Percentiles rank a stretch among this genome's conserved stretches.
These are phyloP conservation scores for Gortyna flavago DNA, from an alignment of 2,888 invertebrate genomes.

Conservation along the genomic window DNA sequence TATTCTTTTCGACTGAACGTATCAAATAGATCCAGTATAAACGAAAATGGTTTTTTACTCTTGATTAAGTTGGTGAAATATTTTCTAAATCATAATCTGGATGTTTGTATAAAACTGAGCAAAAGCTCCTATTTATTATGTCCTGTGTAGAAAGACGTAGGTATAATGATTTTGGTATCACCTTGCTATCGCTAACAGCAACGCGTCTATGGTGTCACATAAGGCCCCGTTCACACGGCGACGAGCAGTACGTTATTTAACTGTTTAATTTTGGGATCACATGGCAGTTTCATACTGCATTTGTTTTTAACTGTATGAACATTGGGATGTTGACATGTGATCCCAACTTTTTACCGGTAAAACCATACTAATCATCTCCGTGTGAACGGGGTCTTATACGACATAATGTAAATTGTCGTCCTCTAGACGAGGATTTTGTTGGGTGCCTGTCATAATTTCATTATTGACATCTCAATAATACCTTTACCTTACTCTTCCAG, in stretches of 20 bases:
- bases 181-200: background rate
- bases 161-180: background rate
- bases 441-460: background rate
- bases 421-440: background rate
- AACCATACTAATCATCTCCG: no score
- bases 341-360: no score
- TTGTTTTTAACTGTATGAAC: no score
- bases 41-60: background rate
- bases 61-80: background rate
- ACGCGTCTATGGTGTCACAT: background rate
- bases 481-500: slow-evolving; percentile 69
- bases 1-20: background rate
- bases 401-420: background rate
- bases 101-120: background rate
- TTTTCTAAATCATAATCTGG: background rate
- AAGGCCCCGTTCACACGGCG: no score
- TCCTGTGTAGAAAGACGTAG: background rate
- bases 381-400: no score
- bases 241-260: no score
- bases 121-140: background rate
- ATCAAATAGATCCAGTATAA: background rate
- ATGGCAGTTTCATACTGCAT: no score
- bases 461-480: background rate
- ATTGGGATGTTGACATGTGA: no score
- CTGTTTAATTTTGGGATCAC: no score